Evolutionary conservation across 2,797 vertebrate genomes (phyloP).

Genomic region (Lepilemur ruficaudatus): DNA sequence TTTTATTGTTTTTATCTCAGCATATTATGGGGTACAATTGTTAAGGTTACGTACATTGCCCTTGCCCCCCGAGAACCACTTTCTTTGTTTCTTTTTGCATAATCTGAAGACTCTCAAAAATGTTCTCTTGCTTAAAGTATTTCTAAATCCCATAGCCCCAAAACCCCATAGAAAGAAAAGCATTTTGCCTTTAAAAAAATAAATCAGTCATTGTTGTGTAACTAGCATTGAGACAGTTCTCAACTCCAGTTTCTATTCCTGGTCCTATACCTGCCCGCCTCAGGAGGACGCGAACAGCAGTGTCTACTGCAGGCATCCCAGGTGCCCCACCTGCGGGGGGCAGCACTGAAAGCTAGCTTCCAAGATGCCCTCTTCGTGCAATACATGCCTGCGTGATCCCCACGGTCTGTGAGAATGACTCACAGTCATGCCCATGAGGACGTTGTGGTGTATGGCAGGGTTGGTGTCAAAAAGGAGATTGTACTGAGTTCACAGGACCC

Average conservation of each 20-base stretch:
- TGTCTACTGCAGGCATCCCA: neutral
- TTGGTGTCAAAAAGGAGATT: neutral
- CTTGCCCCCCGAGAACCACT: neutral
- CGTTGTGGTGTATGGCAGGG: neutral
- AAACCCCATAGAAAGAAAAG: neutral
- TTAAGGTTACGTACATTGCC: too few relatives aligned
- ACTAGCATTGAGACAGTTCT: neutral
- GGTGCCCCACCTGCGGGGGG: neutral
- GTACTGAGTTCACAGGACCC: neutral
- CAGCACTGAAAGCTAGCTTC: neutral
- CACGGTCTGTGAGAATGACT: neutral
- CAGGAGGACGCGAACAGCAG: neutral
- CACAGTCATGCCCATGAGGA: neutral
- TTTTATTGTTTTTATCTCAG: too few relatives aligned
- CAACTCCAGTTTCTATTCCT: neutral
- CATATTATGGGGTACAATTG: too few relatives aligned
- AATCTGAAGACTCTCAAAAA: neutral
- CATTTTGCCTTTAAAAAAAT: neutral
- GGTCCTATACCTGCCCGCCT: neutral
- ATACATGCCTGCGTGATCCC: neutral
- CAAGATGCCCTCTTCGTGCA: neutral
- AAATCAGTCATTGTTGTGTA: neutral
- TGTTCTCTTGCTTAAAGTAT: neutral
- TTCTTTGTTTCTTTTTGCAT: neutral
- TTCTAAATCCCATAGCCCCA: neutral